These are phyloP conservation scores for Macrosoma leucophasiata DNA, from an alignment of 2,888 invertebrate genomes.

Conservation along the genomic window DNA sequence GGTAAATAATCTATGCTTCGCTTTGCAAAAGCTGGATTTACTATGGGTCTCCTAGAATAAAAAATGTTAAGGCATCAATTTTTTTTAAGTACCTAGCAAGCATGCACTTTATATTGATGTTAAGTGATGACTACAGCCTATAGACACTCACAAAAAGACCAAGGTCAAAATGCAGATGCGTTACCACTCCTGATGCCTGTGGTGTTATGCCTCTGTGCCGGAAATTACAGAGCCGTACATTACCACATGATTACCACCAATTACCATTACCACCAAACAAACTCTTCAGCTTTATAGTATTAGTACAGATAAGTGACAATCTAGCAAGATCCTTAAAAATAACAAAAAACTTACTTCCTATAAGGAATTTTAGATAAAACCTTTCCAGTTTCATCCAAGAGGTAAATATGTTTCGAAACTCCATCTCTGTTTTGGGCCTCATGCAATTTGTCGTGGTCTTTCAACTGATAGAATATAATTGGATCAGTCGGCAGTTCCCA, in stretches of 20 bases:
- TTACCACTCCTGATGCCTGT: no score
- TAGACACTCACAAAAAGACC: no score
- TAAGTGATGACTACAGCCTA: no score
- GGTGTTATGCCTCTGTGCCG: no score
- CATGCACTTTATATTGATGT: no score
- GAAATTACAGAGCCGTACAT: no score
- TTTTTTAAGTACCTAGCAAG: neutral
- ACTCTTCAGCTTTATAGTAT: conserved; percentile 4
- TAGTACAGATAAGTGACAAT: conserved; percentile 4
- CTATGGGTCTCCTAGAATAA: conserved; percentile 44
- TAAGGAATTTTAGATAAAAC: conserved; percentile 50
- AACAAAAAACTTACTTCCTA: conserved; percentile 40
- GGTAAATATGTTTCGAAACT: conserved; percentile 42
- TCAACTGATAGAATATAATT: conserved; percentile 38
- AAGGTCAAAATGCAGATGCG: no score
- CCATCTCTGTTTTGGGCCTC: conserved; percentile 41
- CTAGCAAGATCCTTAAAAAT: neutral
- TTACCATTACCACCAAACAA: no score
- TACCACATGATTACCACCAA: no score
- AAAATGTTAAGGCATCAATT: conserved; percentile 10
- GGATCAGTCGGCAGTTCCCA: conserved; percentile 84
- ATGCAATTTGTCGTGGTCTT: conserved; percentile 34
- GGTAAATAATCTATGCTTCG: conserved; percentile 42
- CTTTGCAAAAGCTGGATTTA: conserved; percentile 68
- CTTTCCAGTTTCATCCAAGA: conserved; percentile 51